Percentiles rank a stretch among this genome's conserved stretches.
These are phyloP conservation scores for Eunapius fragilis DNA, from an alignment of 37 sponge, comb jelly and placozoan genomes.

Conservation along the genomic window DNA sequence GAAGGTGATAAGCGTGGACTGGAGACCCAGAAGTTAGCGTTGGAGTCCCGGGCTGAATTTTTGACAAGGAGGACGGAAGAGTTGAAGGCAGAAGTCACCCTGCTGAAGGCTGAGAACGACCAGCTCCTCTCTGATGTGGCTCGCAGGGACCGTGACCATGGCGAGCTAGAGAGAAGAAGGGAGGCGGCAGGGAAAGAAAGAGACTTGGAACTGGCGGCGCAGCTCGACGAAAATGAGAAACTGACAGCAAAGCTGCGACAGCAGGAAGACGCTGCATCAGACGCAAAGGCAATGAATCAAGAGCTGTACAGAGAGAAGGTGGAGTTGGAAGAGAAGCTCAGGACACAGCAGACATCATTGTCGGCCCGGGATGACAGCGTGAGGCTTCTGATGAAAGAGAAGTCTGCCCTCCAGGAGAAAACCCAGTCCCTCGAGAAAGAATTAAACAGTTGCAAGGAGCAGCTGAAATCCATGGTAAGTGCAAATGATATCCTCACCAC, in stretches of 20 bases:
- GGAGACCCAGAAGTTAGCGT: not conserved
- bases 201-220: not conserved
- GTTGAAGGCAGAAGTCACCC: not conserved
- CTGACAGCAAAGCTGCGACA: constrained; percentile 6
- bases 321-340: constrained; percentile 16
- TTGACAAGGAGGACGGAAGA: not conserved
- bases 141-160: not conserved
- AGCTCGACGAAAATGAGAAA: constrained; percentile 6
- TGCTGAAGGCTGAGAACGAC: constrained; percentile 6
- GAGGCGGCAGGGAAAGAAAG: constrained; percentile 12
- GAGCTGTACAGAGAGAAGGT: constrained; percentile 38
- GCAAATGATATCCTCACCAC: constrained; percentile 28
- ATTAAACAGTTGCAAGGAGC: constrained; percentile 1
- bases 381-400: constrained; percentile 23
- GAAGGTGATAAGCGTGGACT: not conserved
- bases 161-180: not conserved
- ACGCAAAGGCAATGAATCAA: not conserved
- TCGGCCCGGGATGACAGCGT: no score
- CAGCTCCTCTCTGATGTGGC: constrained; percentile 1
- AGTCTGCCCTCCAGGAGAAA: not conserved
- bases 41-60: not conserved
- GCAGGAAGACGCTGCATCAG: constrained; percentile 7
- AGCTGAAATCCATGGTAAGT: constrained; percentile 12
- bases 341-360: constrained; percentile 11
- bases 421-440: not conserved